These are phyloP conservation scores for Cataglyphis cursor DNA, from an alignment of 2,888 invertebrate species.

Conservation along the genomic window DNA sequence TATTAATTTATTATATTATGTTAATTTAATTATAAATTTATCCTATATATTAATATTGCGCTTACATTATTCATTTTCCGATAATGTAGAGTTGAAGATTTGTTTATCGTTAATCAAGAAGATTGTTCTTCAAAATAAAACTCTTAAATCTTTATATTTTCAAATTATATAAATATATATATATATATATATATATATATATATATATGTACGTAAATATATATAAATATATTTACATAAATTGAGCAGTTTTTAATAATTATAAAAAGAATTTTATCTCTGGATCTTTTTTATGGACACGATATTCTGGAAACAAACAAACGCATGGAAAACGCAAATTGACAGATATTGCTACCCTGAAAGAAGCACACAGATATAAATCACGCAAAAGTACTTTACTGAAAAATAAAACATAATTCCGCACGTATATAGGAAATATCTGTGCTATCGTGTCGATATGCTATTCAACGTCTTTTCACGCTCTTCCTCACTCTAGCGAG, in stretches of 20 bases:
- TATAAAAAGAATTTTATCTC: not conserved
- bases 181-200: too few species aligned
- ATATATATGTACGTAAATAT: too few species aligned
- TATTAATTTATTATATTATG: not conserved
- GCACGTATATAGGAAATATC: slow-evolving; percentile 12
- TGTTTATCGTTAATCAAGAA: not conserved
- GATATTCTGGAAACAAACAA: not conserved
- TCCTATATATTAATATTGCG: not conserved
- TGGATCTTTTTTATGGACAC: not conserved
- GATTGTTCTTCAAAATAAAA: not conserved
- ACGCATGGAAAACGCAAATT: not conserved
- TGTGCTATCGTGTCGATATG: not conserved
- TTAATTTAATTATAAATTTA: not conserved
- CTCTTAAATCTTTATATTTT: not conserved
- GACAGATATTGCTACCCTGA: not conserved
- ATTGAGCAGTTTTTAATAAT: not conserved
- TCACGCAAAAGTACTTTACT: not conserved
- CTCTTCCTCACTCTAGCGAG: slow-evolving; percentile 20
- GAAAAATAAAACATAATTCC: slow-evolving; percentile 6
- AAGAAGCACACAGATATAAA: slow-evolving; percentile 21
- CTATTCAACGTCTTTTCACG: slow-evolving; percentile 14
- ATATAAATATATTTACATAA: not conserved
- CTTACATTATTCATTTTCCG: not conserved
- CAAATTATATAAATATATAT: not conserved
- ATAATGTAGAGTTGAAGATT: not conserved